Percentiles rank a stretch among this genome's conserved stretches.
These are phyloP conservation scores for Pediacus dermestoides DNA, from an alignment of 2,888 invertebrate genomes.

Conservation along the genomic window DNA sequence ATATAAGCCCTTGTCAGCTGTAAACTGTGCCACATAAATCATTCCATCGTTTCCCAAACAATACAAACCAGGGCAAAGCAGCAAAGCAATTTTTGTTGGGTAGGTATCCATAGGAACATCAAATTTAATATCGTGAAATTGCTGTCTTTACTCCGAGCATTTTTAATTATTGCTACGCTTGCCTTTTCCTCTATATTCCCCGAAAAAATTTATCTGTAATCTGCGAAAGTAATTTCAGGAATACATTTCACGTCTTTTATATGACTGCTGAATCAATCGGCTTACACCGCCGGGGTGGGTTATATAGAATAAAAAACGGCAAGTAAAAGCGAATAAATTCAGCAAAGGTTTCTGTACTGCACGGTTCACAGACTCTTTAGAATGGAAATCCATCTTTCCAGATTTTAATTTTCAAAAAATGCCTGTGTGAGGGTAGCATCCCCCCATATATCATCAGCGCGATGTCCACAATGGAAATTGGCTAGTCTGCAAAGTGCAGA, in stretches of 20 bases:
- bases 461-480: too few species aligned
- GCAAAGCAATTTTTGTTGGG: too few species aligned
- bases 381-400: slow-evolving; percentile 7
- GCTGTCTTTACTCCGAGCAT: too few species aligned
- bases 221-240: slow-evolving; percentile 6
- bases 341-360: slow-evolving; percentile 1
- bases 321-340: slow-evolving; percentile 1
- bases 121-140: too few species aligned
- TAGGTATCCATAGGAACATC: too few species aligned
- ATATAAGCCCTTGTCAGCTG: slow-evolving; percentile 1
- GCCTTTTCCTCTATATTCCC: slow-evolving; percentile 7
- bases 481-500: too few species aligned
- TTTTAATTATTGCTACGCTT: slow-evolving; percentile 10
- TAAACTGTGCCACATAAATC: neutral
- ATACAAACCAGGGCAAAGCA: too few species aligned
- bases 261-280: slow-evolving; percentile 6
- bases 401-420: slow-evolving; percentile 7
- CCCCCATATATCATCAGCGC: neutral
- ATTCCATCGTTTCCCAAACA: too few species aligned
- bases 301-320: neutral
- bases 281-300: too few species aligned
- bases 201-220: neutral
- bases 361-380: slow-evolving; percentile 7
- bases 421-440: neutral
- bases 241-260: slow-evolving; percentile 6